Evolutionary conservation across 2,797 vertebrate species (phyloP).

Genomic region (Arctocebus calabarensis): DNA sequence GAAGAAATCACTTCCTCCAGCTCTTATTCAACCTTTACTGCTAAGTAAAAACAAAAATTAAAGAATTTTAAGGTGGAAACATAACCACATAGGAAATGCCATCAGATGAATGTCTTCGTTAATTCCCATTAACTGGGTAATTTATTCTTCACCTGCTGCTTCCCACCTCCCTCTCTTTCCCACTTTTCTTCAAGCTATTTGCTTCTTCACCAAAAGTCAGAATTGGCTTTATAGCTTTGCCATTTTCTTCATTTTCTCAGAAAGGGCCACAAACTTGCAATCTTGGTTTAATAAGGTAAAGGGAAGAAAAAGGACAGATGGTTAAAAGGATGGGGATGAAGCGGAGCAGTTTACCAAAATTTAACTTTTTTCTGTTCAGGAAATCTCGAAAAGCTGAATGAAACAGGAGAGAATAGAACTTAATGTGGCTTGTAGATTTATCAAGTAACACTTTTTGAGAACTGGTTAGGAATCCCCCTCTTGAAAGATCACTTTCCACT

Average conservation of each 20-base stretch:
- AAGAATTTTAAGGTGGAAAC: conserved; percentile 30
- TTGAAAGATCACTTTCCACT: not conserved
- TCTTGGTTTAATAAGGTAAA: not conserved
- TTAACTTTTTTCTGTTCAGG: not conserved
- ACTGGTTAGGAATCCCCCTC: not conserved
- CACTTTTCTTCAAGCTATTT: not conserved
- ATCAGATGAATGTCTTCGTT: not conserved
- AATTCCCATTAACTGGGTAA: not conserved
- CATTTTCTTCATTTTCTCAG: not conserved
- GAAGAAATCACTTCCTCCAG: conserved; percentile 25
- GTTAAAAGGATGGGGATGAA: not conserved
- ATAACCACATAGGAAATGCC: not conserved
- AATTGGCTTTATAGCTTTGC: not conserved
- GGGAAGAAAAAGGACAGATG: not conserved
- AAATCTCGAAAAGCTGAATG: not conserved
- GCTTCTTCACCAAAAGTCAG: not conserved
- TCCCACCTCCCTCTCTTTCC: not conserved
- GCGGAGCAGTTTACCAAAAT: not conserved
- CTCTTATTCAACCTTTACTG: not conserved
- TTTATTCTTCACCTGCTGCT: not conserved
- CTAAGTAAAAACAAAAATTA: not conserved
- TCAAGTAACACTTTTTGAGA: not conserved
- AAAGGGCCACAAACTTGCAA: not conserved
- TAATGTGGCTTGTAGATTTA: not conserved
- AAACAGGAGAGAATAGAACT: not conserved